Conservation (phyloP, 2,113 vertebrate genomes). For the Alces alces region DNA sequence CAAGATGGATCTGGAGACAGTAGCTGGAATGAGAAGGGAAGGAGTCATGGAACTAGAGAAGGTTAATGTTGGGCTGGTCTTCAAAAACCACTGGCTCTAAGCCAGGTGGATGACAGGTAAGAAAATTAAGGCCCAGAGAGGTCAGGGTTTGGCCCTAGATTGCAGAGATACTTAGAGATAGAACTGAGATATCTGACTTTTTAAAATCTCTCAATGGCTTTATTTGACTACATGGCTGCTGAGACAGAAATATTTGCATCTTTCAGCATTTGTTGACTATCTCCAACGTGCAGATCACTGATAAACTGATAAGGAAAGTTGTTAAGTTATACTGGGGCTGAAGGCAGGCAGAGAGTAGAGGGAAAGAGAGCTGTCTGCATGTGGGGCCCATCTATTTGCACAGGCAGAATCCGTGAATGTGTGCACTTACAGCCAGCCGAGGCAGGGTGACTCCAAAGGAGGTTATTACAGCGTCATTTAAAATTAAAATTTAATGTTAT, state of each 20-base stretch:
- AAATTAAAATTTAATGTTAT: constrained; percentile 58
- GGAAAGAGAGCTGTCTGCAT: background rate
- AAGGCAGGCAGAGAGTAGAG: background rate
- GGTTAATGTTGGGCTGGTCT: background rate
- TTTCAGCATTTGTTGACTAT: background rate
- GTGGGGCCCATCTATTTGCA: background rate
- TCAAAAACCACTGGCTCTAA: background rate
- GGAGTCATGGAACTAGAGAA: background rate
- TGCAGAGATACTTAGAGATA: background rate
- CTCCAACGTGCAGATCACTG: background rate
- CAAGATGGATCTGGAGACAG: background rate
- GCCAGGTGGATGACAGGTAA: background rate
- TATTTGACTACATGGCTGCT: background rate
- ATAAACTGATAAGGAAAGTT: background rate
- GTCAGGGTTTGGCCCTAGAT: background rate
- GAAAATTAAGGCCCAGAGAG: background rate
- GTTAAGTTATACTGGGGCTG: background rate
- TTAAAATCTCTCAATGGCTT: background rate
- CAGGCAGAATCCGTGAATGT: background rate
- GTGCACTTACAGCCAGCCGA: background rate
- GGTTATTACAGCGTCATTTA: constrained; percentile 40
- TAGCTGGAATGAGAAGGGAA: background rate
- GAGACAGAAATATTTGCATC: background rate
- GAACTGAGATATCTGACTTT: background rate
- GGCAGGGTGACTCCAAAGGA: background rate